Evolutionary conservation across 2,888 invertebrate genomes (phyloP), one percentile per base, ranked within the genome.

Genomic region (Pheosia gnoma): DNA sequence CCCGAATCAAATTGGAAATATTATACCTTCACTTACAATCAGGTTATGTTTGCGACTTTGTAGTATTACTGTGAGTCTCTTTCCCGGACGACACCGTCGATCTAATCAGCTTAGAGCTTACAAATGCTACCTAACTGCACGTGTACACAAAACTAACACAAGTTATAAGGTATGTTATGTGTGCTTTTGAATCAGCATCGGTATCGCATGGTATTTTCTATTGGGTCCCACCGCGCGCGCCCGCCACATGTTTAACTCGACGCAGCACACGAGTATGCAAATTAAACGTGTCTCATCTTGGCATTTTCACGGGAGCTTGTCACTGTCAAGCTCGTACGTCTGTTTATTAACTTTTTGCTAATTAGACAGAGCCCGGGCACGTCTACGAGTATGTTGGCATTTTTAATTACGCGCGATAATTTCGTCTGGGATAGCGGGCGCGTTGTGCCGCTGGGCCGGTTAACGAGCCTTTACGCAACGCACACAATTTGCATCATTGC

Each of bases 321-420:
- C 92, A 92, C 89, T 93, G 93, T 93, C 93, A 87, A 82, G 86
- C 86, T 67, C 82, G 85, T 85, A 84, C 82, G 91, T 90, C 89
- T 90, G 92, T 91, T 91, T 91, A 92, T 92, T 92, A 93, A 92
- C 92, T 92, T 93, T 92, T 92, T 93, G 90, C 90, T 92, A 93
- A 92, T 93, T 92, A 92, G 91, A 90, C 90, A 88, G 86, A 87
- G 88, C 79, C 80, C 79, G 83, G 84, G 86, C 87, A 79, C 83
- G 89, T 89, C 87, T 89, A 85, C 84, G 88, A 85, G 89, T 88
- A 83, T 89, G 91, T 92, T 90, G 90, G 93, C 89, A 89, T 93
- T 93, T 93, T 92, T 92, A 92, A 93, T 91, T 93, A 92, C 88
- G 84, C 82, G 83, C 84, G 85, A 90, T 91, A 89, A 90, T 86